Conservation (phyloP, 2,888 invertebrate genomes). For the Lepidonotus clava region DNA sequence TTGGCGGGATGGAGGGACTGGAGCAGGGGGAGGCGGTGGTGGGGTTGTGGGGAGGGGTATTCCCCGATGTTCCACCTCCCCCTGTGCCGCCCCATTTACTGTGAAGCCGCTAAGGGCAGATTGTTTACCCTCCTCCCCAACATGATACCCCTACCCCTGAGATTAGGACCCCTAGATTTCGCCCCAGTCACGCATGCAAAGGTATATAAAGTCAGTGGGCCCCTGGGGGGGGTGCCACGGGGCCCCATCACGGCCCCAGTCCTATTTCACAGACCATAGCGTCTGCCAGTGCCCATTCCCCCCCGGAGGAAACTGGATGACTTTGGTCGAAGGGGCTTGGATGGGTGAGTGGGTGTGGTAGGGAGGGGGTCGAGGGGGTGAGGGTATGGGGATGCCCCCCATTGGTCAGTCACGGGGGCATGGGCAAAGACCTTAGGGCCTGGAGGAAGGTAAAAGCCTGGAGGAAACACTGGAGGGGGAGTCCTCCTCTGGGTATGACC, state of each 20-base stretch:
- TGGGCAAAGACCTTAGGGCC: background rate
- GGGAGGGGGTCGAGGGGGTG: background rate
- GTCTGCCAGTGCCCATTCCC: background rate
- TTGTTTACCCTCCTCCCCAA: no score
- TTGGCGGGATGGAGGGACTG: no score
- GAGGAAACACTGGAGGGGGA: no score
- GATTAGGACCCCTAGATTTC: no score
- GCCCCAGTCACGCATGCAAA: no score
- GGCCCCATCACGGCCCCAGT: background rate
- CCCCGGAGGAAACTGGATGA: background rate
- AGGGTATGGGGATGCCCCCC: background rate
- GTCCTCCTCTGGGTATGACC: background rate
- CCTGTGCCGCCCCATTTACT: no score
- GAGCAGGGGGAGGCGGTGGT: no score
- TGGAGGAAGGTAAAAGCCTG: background rate
- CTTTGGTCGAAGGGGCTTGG: background rate
- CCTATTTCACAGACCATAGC: slow-evolving; percentile 24
- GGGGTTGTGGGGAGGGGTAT: no score
- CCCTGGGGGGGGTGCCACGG: background rate
- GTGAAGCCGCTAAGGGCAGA: no score
- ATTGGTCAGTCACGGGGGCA: background rate
- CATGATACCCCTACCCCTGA: no score
- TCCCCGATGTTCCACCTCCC: no score
- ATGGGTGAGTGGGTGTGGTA: background rate
- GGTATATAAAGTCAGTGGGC: no score